These are phyloP conservation scores for Blera fallax DNA, from an alignment of 2,888 invertebrate species.

Conservation along the genomic window DNA sequence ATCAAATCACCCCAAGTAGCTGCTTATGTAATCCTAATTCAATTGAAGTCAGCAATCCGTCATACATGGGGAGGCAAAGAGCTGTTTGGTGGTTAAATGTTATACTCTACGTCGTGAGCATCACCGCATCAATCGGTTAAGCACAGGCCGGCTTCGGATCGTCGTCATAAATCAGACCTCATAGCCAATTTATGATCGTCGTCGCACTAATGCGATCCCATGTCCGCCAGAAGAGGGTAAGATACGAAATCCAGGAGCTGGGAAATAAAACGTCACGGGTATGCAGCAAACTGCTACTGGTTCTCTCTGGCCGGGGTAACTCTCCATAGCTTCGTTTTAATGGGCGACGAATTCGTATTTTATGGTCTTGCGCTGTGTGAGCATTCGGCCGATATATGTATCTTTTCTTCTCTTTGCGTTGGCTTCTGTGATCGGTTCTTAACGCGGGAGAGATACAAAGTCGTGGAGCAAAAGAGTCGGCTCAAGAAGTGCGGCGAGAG, in stretches of 20 bases:
- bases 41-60: conserved; percentile 52
- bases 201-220: conserved; percentile 35
- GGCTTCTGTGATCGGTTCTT: conserved; percentile 19
- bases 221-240: background rate
- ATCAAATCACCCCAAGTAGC: background rate
- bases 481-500: background rate
- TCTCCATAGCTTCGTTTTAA: conserved; percentile 11
- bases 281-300: background rate
- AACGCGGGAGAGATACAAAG: background rate
- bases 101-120: conserved; percentile 7
- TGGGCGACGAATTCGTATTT: conserved; percentile 17
- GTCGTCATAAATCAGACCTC: conserved; percentile 48
- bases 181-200: conserved; percentile 38
- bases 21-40: conserved; percentile 53
- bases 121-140: background rate
- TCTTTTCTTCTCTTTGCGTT: background rate
- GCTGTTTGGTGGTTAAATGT: conserved; percentile 5
- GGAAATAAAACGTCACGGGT: conserved; percentile 48
- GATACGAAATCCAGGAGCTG: conserved; percentile 15
- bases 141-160: conserved; percentile 32
- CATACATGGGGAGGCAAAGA: background rate
- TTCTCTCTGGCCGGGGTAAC: background rate
- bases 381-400: conserved; percentile 28
- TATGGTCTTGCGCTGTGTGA: background rate
- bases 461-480: background rate